phyloP scores from a whole-genome alignment of 2,113 vertebrate genomes.

The Pachycephala philippinensis region DNA sequence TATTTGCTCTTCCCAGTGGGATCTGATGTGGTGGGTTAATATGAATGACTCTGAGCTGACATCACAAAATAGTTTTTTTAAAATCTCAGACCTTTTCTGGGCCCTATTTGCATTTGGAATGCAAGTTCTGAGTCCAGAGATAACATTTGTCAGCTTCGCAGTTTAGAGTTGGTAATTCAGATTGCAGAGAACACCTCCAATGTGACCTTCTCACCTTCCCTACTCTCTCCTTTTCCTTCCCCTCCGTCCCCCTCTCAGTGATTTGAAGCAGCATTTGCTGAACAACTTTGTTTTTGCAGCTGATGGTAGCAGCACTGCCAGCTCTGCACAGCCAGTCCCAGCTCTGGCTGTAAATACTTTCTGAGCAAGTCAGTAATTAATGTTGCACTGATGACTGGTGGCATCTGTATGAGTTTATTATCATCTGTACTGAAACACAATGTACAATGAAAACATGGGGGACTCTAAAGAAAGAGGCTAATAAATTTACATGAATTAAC shows the following conservation, averaged over 20 bases:
- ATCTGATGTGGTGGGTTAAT: conserved; percentile 20
- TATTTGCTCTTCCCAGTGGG: neutral
- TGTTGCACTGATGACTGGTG: conserved; percentile 22
- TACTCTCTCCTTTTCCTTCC: neutral
- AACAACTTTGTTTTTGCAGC: neutral
- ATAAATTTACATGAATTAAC: conserved; percentile 59
- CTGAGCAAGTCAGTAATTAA: conserved; percentile 35
- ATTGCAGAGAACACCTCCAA: neutral
- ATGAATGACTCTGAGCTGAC: neutral
- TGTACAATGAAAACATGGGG: conserved; percentile 1
- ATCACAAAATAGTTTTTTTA: conserved; percentile 11
- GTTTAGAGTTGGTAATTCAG: neutral
- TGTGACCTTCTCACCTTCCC: neutral
- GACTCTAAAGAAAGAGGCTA: conserved; percentile 15
- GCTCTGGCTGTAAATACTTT: neutral
- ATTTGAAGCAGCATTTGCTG: neutral
- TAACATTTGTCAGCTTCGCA: neutral
- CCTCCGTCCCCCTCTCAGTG: neutral
- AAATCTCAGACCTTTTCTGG: neutral
- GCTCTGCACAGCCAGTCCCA: neutral
- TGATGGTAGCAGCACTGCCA: neutral
- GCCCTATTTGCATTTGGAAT: conserved; percentile 24
- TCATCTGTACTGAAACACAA: conserved; percentile 23
- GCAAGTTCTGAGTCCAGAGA: neutral
- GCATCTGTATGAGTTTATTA: conserved; percentile 45